Base-by-base conservation (phyloP, 2,888 invertebrate genomes). In the Heliconius aoede region DNA sequence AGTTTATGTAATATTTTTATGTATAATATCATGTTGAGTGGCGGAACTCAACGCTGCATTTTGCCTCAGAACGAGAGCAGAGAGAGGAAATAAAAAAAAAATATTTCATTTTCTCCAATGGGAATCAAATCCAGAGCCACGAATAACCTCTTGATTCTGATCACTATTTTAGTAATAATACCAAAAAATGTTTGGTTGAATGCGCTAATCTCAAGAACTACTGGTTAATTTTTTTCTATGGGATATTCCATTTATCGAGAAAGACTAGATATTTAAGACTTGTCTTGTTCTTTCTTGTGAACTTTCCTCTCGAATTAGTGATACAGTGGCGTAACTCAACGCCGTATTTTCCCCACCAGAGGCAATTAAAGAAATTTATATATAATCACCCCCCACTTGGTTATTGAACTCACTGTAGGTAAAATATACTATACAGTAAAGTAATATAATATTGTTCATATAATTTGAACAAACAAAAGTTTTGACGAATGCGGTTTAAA, bases 401-500 rank as follows among this genome's bases (percentile, higher is more conserved):
- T 46, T n/a, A 11, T 60, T 13, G 15, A 60, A 60, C 26, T 13
- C 60, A 60, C 24, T 26, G 5, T 5, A 51, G 51, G 18, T 5
- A 18, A 21, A 51, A 8, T 51, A 8, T 7, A 51, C 21, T 9
- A 2, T 51, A 8, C 51, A 51, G 3, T 21, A 51, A 51, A n/a
- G 51, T 9, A 21, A 21, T 51, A 51, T 40, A n/a, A n/a, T n/a
- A n/a, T 15, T 11, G 15, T 51, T 21, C 21, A 51, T 21, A 46
- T 51, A 30, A n/a, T 55, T 69, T 69, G 21, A 30, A 69, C 55
- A 69, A 69, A 32, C 55, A 69, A 51, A 46, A 3, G 7, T 68
- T 13, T 69, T 69, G 51, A 69, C 55, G 69, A 30, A 69, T 69
- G 30, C 55, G 69, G 69, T 69, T 69, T 30, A 21, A 69, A 15